phyloP scores from a whole-genome alignment of 2,888 invertebrate genomes.

The Tenodera sinensis region DNA sequence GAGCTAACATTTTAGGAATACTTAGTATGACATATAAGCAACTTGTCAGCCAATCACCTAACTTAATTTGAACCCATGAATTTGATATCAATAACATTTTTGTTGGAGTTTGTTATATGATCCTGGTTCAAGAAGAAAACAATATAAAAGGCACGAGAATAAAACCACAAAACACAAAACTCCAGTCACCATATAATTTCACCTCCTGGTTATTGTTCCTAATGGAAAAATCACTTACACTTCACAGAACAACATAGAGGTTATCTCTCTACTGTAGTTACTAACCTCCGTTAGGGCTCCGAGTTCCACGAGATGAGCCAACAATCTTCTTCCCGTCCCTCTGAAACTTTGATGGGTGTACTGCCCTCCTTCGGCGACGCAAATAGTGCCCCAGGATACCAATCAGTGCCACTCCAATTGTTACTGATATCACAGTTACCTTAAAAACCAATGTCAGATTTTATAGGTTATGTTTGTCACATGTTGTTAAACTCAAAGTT shows the following conservation, averaged over 20 bases:
- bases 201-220: no score
- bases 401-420: slow-evolving; percentile 76
- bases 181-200: no score
- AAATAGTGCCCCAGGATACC: slow-evolving; percentile 78
- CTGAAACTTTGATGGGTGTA: slow-evolving; percentile 36
- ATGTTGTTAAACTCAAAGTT: background rate
- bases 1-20: no score
- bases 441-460: slow-evolving; percentile 40
- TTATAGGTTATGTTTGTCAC: background rate
- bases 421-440: slow-evolving; percentile 69
- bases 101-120: no score
- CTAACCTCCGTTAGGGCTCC: slow-evolving; percentile 62
- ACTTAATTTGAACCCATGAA: no score
- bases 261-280: background rate
- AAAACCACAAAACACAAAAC: no score
- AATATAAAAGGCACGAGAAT: no score
- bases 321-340: slow-evolving; percentile 43
- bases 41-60: no score
- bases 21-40: no score
- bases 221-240: background rate
- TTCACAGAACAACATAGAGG: background rate
- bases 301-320: slow-evolving; percentile 59
- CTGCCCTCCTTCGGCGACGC: slow-evolving; percentile 64
- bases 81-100: no score
- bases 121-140: no score